Base-by-base conservation (phyloP, 2,888 invertebrate species). In the Drosophila monieri region DNA sequence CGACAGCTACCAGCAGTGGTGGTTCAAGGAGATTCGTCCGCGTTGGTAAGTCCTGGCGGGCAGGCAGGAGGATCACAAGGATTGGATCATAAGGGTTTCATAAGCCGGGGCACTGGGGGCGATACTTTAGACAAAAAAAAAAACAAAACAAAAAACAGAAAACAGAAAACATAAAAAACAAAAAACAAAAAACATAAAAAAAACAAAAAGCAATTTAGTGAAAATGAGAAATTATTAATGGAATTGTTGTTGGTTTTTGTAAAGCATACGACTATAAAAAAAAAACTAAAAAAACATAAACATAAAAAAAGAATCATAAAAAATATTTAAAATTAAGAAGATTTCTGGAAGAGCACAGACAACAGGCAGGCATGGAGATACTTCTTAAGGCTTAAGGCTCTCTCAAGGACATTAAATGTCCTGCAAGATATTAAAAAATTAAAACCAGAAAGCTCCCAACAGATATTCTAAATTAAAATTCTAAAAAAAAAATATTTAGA, bases 1-100 rank as follows among this genome's bases (percentile, higher is more conserved):
- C 88, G 97, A 97, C 90, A 95, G 95, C 21, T 96, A 95, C 92
- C 97, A 98, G 88, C 95, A 97, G 89, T 98, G 98, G 97, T 93
- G 93, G 59, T 97, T 97, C 90, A 94, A 95, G 89, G 94, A 94
- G 89, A 93, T 96, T 59, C 93, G 93, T 80, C 95, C 96, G 10
- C 93, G 93, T 74, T 95, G 94, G 94, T 94, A 89, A 77, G 57
- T 18, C 21, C 18, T 6, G 18, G 23, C 30, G 25, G 37, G 37
- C 39, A 41, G 10, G 5, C 66, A 39, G 23, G 15, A 57, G 46
- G 57, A 49, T 43, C 37, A n/a, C 37, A n/a, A 9, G 37, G 18
- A 59, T 14, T 14, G 47, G 47, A 71, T 75, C 76, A 76, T 52
- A 77, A 84, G 85, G 88, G 88, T 88, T 85, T 85, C 88, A 18